Evolutionary conservation across 1,140 invertebrate genomes (phyloP), one percentile per base, ranked within the genome.

Genomic region (Atopsyche davidsoni): DNA sequence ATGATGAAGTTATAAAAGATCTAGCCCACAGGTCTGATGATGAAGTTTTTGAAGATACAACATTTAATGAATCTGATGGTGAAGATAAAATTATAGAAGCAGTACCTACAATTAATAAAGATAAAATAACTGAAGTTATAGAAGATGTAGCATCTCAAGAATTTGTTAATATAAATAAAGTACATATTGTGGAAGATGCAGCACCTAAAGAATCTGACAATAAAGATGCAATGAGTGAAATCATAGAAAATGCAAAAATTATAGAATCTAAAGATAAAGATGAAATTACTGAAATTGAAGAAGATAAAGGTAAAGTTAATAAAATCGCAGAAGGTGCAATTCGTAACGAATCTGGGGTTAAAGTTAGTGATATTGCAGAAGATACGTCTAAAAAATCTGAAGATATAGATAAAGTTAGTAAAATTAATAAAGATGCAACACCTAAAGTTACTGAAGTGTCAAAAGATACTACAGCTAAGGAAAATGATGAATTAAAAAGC

Each of bases 261-360:
- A 31, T 31, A 18, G 32, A 36, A 21, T 24, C 13, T 34, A 47
- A 58, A 59, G 38, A 51, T 53, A 14, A 58, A 21, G 40, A 4
- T 2, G 35, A 48, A 19, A 43, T 28, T n/a, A 40, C 39, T 28
- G 53, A 53, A 49, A 34, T 43, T n/a, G 32, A 55, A 24, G 45
- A 57, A 31, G 22, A 34, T 10, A 46, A 23, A 28, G 44, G 38
- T 18, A 46, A 57, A 14, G 53, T 45, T 53, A 50, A n/a, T 10
- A 6, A 22, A 7, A 38, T 38, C 9, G 16, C 25, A 9, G 25
- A 28, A 28, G 25, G 13, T 9, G 13, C 25, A 9, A 28, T 28
- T 9, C 7, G 13, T 28, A 28, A 7, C 7, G 25, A 28, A 28
- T 9, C 7, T 9, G 25, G 13, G 25, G 13, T 7, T 28, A 28